These are phyloP conservation scores for Cotesia typhae DNA, from an alignment of 1,140 invertebrate genomes.

Conservation along the genomic window DNA sequence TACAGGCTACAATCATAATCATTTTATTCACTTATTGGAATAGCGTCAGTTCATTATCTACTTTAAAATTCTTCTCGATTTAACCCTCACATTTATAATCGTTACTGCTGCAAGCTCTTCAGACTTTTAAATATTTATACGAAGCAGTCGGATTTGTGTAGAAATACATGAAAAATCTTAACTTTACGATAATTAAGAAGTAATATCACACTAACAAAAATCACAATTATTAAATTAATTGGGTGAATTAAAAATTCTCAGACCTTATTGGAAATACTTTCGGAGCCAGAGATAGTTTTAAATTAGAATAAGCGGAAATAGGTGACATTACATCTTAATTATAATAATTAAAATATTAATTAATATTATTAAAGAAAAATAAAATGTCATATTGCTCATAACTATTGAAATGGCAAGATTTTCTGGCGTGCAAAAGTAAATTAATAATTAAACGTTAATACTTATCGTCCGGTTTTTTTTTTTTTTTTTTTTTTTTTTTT, in stretches of 20 bases:
- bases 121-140: not conserved
- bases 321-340: not conserved
- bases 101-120: not conserved
- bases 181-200: not conserved
- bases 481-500: no score
- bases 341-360: conserved; percentile 15
- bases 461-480: conserved; percentile 2
- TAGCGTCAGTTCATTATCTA: conserved; percentile 3
- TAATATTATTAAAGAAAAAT: not conserved
- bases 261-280: no score
- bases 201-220: not conserved
- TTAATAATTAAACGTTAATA: conserved; percentile 11
- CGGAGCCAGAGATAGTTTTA: no score
- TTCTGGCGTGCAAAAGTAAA: conserved; percentile 2
- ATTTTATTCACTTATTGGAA: conserved; percentile 18
- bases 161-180: not conserved
- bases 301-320: not conserved
- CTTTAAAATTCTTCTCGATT: not conserved
- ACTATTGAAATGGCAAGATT: conserved; percentile 31
- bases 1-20: conserved; percentile 50
- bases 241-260: not conserved
- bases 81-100: no score
- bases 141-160: not conserved
- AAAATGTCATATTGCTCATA: not conserved
- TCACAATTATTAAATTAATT: not conserved